Conservation (phyloP, 2,113 vertebrate species). For the Circaetus gallicus region DNA sequence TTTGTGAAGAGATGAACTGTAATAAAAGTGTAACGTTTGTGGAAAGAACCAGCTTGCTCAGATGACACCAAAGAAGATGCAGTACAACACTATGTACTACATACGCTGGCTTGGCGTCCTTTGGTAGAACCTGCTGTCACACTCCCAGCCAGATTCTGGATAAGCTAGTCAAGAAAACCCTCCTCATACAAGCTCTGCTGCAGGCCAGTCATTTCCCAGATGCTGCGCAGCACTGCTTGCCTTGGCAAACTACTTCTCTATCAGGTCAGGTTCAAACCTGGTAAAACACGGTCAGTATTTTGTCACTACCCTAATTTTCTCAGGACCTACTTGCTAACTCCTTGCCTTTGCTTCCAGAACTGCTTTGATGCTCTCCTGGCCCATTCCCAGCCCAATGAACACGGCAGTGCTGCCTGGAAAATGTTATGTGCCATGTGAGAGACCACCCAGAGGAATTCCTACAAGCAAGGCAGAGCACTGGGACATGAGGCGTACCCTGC, state of each 20-base stretch:
- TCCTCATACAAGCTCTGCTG: background rate
- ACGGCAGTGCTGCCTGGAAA: background rate
- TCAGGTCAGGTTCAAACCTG: background rate
- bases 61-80: background rate
- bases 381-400: background rate
- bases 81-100: rapidly evolving
- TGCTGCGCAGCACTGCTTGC: background rate
- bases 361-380: rapidly evolving
- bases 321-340: background rate
- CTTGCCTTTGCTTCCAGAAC: background rate
- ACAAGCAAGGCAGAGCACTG: background rate
- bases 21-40: background rate
- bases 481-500: background rate
- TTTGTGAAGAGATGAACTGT: background rate
- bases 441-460: background rate
- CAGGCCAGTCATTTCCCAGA: background rate
- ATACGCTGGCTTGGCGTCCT: background rate
- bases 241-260: background rate
- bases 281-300: background rate
- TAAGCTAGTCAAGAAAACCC: background rate
- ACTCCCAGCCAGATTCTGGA: background rate
- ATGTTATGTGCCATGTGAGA: rapidly evolving
- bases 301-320: background rate
- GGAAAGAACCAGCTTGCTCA: background rate
- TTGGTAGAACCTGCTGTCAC: background rate